Percentiles rank a stretch among this genome's conserved stretches.
These are phyloP conservation scores for Drosophila guanche DNA, from an alignment of 1,140 invertebrate genomes.

Conservation along the genomic window DNA sequence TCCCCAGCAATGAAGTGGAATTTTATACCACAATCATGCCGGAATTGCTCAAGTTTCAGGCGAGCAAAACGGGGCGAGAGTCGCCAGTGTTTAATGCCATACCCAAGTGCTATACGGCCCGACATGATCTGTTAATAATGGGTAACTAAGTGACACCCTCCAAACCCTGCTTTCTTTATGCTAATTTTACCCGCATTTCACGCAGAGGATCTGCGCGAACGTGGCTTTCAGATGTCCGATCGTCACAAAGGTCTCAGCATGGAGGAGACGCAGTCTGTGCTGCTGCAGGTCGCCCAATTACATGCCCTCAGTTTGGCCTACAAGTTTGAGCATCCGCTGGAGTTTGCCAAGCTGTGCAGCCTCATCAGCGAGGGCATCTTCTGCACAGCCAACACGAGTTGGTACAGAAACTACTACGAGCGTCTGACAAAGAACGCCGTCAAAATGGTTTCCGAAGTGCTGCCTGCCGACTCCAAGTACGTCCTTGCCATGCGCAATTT, in stretches of 20 bases:
- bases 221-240: conserved; percentile 88
- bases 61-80: conserved; percentile 73
- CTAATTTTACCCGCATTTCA: background rate
- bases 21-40: conserved; percentile 89
- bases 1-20: conserved; percentile 87
- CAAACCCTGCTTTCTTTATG: too few relatives aligned
- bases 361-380: conserved; percentile 86
- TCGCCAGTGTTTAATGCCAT: conserved; percentile 85
- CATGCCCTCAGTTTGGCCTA: conserved; percentile 88
- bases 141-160: conserved; percentile 84
- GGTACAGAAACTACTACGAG: conserved; percentile 88
- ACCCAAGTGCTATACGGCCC: conserved; percentile 87
- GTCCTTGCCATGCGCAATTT: conserved; percentile 86
- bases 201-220: conserved; percentile 84
- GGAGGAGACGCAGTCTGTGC: conserved; percentile 86
- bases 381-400: conserved; percentile 87
- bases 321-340: conserved; percentile 86
- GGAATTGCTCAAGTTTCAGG: conserved; percentile 86
- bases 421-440: conserved; percentile 87
- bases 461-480: conserved; percentile 85
- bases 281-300: conserved; percentile 87
- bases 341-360: conserved; percentile 86
- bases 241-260: conserved; percentile 86
- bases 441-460: conserved; percentile 86
- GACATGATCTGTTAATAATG: conserved; percentile 87